Base-by-base conservation (phyloP, 2,113 vertebrate genomes). In the Erinaceus europaeus region DNA sequence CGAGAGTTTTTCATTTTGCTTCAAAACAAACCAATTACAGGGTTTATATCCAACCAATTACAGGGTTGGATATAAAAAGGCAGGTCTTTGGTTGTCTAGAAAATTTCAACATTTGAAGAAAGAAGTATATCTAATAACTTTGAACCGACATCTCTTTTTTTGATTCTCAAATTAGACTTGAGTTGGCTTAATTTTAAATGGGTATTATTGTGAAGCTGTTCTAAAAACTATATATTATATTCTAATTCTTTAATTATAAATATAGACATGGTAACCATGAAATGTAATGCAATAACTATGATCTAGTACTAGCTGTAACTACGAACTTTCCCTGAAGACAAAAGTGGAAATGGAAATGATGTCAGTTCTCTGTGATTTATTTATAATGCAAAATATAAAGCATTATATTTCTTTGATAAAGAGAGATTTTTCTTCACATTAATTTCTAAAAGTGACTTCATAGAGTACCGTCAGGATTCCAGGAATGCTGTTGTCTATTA, bases 381-480 rank as follows among this genome's bases (percentile, higher is more conserved):
- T 77, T 59, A 86, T 48, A 82, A 53, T 86, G 50, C 88, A 40
- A 86, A 36, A 74, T 12, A 78, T 8, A 52, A 64, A 94, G 12
- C 50, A 84, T 27, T 38, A 15, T 40, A 65, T 27, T 64, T 32
- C 34, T 73, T 84, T 48, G 76, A 75, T 50, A 44, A 89, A 52
- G 34, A 55, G 6, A 68, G n/a, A 18, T 34, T 34, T 72, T 65
- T 69, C 38, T 89, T 71, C 61, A 65, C 1, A 42, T 82, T 84
- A 87, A 73, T n/a, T 91, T 50, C 21, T 74, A 67, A 76, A 91
- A 69, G 67, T 69, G 44, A 74, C 57, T 72, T 79, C 50, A 86
- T 20, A 23, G 50, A n/a, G 21, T 61, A 14, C 5, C 8, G 82
- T 79, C 74, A 57, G 10, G 18, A 67, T 68, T 57, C 18, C 8